phyloP scores from a whole-genome alignment of 1,140 invertebrate genomes.

The Drosophila jambulina region DNA sequence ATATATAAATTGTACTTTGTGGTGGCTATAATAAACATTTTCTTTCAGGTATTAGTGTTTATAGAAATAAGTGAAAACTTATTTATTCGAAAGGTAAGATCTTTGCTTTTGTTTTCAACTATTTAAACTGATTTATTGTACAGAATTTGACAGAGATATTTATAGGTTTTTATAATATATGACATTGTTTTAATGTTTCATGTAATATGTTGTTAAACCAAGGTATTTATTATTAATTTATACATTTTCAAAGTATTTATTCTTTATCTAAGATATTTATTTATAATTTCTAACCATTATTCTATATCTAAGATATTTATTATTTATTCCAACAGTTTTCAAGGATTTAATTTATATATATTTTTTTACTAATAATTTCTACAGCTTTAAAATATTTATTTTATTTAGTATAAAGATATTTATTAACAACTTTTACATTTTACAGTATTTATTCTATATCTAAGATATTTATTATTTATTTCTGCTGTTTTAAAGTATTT shows the following conservation, averaged over 20 bases:
- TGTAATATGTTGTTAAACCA: too few species aligned
- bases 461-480: too few species aligned
- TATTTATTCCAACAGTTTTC: not conserved
- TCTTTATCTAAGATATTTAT: not conserved
- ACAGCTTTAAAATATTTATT: not conserved
- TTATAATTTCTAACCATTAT: too few species aligned
- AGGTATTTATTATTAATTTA: too few species aligned
- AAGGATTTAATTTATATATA: not conserved
- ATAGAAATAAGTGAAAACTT: rapidly evolving
- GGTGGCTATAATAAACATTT: too few species aligned
- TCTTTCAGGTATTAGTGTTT: not conserved
- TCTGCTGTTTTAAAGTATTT: too few species aligned
- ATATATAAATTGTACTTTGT: not conserved
- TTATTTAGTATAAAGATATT: not conserved
- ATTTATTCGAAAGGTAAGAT: not conserved
- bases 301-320: not conserved
- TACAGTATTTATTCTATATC: not conserved
- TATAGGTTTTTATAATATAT: not conserved
- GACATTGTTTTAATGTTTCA: too few species aligned
- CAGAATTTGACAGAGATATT: not conserved
- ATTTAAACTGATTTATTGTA: not conserved
- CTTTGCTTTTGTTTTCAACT: not conserved
- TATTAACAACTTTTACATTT: not conserved
- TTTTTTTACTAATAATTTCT: too few species aligned
- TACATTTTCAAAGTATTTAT: too few species aligned